Base-by-base conservation (phyloP, 2,888 invertebrate genomes). In the Hypselothyrea guttata region DNA sequence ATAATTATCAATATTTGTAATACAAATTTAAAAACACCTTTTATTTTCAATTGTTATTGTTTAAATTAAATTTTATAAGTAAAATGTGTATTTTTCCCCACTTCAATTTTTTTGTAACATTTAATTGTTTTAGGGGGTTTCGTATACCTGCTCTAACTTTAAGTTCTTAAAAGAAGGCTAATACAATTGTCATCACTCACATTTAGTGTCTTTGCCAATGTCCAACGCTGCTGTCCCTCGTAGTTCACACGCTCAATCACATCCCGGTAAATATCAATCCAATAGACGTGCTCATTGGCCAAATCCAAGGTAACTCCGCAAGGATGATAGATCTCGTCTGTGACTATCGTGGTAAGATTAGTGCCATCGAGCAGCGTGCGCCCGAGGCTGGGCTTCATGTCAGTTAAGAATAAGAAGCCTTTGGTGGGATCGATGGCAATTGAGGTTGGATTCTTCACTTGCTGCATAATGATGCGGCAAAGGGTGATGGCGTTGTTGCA, bases 181-280 rank as follows among this genome's bases (percentile, higher is more conserved):
- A 22, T 5, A 28, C 28, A 8, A 7, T 28, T 7, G 7, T 28
- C 7, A 1, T 28, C 9, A 86, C 85, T 87, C 66, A 89, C 89
- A 82, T 88, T 87, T 8, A 86, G 65, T 16, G 83, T 74, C 61
- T 89, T 89, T 53, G 87, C 89, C 60, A 90, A 73, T 5, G 89
- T 83, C 90, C 89, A 90, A 52, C 95, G 91, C 81, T 93, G 92
- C 11, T 90, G 90, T 7, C 96, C 96, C 86, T 94, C 92, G 89
- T 96, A 96, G 90, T 95, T 93, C 15, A 94, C 92, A 60, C 94
- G 91, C 90, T 96, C 95, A 4, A 96, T 92, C 79, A 93, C 93
- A 90, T 95, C 95, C 77, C 95, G 91, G 90, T 95, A 95, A 5
- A 93, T 92, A 90, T 96, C 96, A 51, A 94, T 93, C 95, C 95